Conservation (phyloP, 2,113 vertebrate species). For the Takifugu flavidus region DNA sequence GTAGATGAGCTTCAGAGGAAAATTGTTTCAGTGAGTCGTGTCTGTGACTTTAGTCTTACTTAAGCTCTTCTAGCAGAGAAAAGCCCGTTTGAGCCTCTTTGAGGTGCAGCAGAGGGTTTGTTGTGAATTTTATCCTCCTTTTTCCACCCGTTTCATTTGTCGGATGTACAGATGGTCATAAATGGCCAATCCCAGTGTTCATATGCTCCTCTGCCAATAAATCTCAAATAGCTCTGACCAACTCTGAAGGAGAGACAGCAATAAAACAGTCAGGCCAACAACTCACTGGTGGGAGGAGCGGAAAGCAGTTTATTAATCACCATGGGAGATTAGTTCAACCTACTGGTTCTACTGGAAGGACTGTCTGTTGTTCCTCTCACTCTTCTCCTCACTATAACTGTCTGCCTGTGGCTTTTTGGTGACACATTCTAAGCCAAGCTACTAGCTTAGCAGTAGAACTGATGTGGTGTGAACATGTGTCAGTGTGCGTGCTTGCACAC, state of each 20-base stretch:
- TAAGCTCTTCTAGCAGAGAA: constrained; percentile 7
- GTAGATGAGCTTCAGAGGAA: constrained; percentile 10
- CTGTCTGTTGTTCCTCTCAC: constrained; percentile 69
- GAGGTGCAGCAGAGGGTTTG: constrained; percentile 20
- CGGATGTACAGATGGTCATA: constrained; percentile 25
- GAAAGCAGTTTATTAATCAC: constrained; percentile 71
- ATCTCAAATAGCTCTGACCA: constrained; percentile 33
- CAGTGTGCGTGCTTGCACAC: constrained; percentile 9
- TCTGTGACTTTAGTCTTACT: constrained; percentile 7
- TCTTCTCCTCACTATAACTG: constrained; percentile 57
- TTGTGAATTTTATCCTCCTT: constrained; percentile 9
- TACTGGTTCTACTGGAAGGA: constrained; percentile 68
- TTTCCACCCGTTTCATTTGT: constrained; percentile 6
- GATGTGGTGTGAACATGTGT: constrained; percentile 21
- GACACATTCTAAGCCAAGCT: constrained; percentile 68
- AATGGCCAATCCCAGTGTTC: constrained; percentile 38
- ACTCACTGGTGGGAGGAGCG: constrained; percentile 46
- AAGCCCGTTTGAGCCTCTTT: constrained; percentile 34
- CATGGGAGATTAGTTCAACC: constrained; percentile 70
- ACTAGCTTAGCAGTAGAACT: constrained; percentile 66
- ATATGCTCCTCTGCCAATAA: constrained; percentile 25
- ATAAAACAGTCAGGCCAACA: constrained; percentile 36
- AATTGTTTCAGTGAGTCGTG: constrained; percentile 21
- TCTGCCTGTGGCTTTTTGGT: constrained; percentile 70
- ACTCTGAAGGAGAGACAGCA: constrained; percentile 50